These are phyloP conservation scores for Benthosema pterotum DNA, from an alignment of 2,797 vertebrate species.

Conservation along the genomic window DNA sequence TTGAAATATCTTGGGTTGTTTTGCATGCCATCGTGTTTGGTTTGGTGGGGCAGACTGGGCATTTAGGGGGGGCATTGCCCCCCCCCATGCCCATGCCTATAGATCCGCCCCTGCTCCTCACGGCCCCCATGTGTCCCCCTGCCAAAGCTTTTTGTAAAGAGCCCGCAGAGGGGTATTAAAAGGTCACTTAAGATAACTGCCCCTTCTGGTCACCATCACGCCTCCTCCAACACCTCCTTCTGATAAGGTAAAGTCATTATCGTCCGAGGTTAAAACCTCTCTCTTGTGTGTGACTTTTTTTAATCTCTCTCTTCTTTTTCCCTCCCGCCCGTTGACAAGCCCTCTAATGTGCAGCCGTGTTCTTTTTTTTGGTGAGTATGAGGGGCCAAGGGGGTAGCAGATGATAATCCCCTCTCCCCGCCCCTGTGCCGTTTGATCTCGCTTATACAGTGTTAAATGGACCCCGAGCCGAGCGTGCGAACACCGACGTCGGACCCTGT, in stretches of 20 bases:
- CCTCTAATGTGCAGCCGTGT: too few species aligned
- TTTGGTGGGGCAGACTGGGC: too few species aligned
- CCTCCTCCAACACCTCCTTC: slow-evolving; percentile 57
- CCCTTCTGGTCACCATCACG: slow-evolving; percentile 71
- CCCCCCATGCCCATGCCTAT: too few species aligned
- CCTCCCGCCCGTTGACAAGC: too few species aligned
- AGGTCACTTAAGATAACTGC: slow-evolving; percentile 76
- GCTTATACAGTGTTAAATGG: slow-evolving; percentile 16
- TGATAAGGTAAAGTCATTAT: slow-evolving; percentile 58
- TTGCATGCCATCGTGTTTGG: too few species aligned
- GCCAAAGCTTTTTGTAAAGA: slow-evolving; percentile 49
- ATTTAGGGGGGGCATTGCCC: too few species aligned
- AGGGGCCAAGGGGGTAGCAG: slow-evolving; percentile 9
- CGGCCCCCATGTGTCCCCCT: slow-evolving; percentile 63
- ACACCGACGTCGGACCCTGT: slow-evolving; percentile 39
- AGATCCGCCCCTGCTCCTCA: too few species aligned
- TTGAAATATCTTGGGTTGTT: too few species aligned
- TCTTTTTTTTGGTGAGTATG: not conserved
- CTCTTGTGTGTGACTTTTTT: slow-evolving; percentile 6
- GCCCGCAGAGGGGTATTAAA: slow-evolving; percentile 65
- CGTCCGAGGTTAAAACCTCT: slow-evolving; percentile 36
- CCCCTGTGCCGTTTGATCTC: slow-evolving; percentile 37
- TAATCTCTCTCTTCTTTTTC: too few species aligned
- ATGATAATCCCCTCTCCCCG: not conserved
- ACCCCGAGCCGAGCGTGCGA: slow-evolving; percentile 31